These are phyloP conservation scores for Macrophya alboannulata DNA, from an alignment of 2,888 invertebrate species.

Conservation along the genomic window DNA sequence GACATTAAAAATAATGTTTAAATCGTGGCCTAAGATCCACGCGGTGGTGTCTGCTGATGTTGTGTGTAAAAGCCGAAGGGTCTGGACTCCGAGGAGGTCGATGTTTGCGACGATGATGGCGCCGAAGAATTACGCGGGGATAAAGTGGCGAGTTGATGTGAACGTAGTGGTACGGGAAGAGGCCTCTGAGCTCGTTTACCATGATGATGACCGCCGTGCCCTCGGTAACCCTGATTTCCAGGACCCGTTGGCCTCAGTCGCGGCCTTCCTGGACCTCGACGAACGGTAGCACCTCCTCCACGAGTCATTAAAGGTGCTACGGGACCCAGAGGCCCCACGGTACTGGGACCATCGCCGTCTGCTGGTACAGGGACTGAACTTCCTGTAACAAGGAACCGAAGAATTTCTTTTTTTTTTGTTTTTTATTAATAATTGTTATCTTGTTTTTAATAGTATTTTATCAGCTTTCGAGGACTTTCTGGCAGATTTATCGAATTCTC, in stretches of 20 bases:
- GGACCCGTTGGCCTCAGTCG: conserved; percentile 86
- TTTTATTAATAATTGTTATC: neutral
- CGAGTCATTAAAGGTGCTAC: conserved; percentile 66
- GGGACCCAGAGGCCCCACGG: conserved; percentile 72
- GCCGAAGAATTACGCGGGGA: conserved; percentile 59
- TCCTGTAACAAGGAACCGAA: conserved; percentile 62
- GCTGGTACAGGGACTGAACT: conserved; percentile 65
- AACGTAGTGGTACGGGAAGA: conserved; percentile 76
- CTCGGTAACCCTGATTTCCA: conserved; percentile 84
- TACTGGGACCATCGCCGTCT: conserved; percentile 74
- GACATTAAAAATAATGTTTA: neutral
- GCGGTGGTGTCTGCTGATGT: conserved; percentile 69
- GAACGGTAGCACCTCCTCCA: conserved; percentile 75
- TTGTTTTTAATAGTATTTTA: neutral
- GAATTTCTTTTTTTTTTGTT: conserved; percentile 3
- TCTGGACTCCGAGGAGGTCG: conserved; percentile 62
- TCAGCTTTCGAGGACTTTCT: neutral
- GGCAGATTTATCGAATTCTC: neutral
- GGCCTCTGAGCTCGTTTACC: conserved; percentile 72
- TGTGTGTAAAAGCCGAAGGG: conserved; percentile 78
- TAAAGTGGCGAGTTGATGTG: conserved; percentile 69
- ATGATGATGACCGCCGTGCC: conserved; percentile 74
- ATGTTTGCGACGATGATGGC: conserved; percentile 62
- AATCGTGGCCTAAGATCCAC: conserved; percentile 48
- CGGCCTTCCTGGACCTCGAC: conserved; percentile 87